These are phyloP conservation scores for Melanophora roralis DNA, from an alignment of 2,888 invertebrate genomes.

Conservation along the genomic window DNA sequence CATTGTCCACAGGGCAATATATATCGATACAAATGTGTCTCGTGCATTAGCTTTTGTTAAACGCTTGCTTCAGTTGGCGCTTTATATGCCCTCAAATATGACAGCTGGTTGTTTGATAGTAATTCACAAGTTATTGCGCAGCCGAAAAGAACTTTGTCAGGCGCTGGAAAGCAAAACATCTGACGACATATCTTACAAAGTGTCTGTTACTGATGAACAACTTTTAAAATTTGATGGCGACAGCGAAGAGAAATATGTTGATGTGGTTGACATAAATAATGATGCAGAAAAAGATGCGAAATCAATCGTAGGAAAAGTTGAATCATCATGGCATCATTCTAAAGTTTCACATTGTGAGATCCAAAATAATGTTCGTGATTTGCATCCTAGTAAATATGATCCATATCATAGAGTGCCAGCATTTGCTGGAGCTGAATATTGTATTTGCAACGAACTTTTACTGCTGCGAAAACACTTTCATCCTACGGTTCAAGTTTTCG, in stretches of 20 bases:
- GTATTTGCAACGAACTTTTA: conserved; percentile 86
- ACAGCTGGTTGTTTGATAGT: conserved; percentile 88
- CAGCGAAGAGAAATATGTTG: conserved; percentile 73
- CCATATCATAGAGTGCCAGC: conserved; percentile 89
- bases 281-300: conserved; percentile 34
- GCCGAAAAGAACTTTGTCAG: conserved; percentile 79
- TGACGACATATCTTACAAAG: conserved; percentile 49
- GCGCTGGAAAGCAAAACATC: conserved; percentile 43
- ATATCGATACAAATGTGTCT: conserved; percentile 84
- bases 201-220: conserved; percentile 64
- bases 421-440: conserved; percentile 86
- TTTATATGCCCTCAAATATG: conserved; percentile 86
- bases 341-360: conserved; percentile 62
- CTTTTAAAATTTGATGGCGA: conserved; percentile 74
- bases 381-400: conserved; percentile 79
- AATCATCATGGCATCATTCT: conserved; percentile 73
- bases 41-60: conserved; percentile 92
- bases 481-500: conserved; percentile 93
- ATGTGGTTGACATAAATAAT: conserved; percentile 65
- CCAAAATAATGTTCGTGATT: conserved; percentile 63
- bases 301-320: neutral
- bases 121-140: conserved; percentile 79
- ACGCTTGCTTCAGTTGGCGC: conserved; percentile 84
- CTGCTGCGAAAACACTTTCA: conserved; percentile 88
- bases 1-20: conserved; percentile 90